phyloP scores from a whole-genome alignment of 2,113 vertebrate species.

The Melierax canorus region DNA sequence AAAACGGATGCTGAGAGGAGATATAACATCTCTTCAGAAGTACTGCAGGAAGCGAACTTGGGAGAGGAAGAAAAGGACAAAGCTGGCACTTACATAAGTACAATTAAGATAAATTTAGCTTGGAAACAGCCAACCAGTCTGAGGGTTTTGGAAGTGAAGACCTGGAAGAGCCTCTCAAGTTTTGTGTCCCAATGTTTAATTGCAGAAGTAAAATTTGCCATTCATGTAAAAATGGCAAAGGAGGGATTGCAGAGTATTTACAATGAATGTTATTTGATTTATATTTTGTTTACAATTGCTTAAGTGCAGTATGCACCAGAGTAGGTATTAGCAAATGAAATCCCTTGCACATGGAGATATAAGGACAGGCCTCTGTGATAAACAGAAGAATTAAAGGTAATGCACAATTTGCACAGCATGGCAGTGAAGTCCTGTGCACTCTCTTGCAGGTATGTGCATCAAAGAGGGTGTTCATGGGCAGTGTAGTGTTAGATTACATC shows the following conservation, averaged over 20 bases:
- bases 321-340: neutral
- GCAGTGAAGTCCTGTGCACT: neutral
- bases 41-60: neutral
- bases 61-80: constrained; percentile 31
- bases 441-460: neutral
- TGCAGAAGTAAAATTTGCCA: neutral
- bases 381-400: neutral
- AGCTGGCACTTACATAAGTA: neutral
- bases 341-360: neutral
- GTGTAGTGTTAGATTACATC: neutral
- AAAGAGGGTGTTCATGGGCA: neutral
- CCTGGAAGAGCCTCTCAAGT: neutral
- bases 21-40: neutral
- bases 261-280: neutral
- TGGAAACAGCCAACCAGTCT: neutral
- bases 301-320: neutral
- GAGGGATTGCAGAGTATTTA: neutral
- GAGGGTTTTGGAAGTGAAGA: neutral
- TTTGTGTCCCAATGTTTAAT: neutral
- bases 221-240: neutral
- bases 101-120: constrained; percentile 23
- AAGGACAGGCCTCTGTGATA: neutral
- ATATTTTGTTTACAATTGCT: neutral
- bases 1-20: neutral
- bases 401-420: neutral